Conservation (phyloP, 2,113 vertebrate species). For the Mungos mungo region DNA sequence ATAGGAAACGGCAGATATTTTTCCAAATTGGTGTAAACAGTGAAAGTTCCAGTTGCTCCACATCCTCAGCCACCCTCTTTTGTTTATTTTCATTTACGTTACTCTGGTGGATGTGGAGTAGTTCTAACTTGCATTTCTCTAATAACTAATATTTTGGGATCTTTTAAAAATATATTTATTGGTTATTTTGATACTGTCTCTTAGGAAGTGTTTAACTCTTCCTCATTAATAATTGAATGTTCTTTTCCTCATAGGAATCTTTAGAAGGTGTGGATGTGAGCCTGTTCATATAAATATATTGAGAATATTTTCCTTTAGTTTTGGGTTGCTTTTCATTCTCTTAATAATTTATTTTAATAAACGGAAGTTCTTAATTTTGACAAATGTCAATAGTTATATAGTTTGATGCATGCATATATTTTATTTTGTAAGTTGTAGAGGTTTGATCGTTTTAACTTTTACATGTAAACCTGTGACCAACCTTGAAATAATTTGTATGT, state of each 20-base stretch:
- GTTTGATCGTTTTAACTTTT: neutral
- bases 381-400: neutral
- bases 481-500: neutral
- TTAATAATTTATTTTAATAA: constrained; percentile 1
- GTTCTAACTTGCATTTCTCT: neutral
- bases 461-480: neutral
- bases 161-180: neutral
- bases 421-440: neutral
- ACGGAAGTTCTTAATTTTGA: neutral
- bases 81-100: neutral
- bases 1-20: neutral
- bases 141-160: neutral
- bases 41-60: neutral
- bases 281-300: neutral
- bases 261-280: neutral
- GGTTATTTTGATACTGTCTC: neutral
- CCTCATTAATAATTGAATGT: neutral
- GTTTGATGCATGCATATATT: neutral
- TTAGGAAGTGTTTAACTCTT: neutral
- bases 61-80: neutral
- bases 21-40: neutral
- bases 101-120: neutral
- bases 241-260: neutral
- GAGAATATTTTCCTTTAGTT: neutral
- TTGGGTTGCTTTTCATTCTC: neutral